Conservation (phyloP, 1,140 invertebrate species). For the Reticulitermes speratus region DNA sequence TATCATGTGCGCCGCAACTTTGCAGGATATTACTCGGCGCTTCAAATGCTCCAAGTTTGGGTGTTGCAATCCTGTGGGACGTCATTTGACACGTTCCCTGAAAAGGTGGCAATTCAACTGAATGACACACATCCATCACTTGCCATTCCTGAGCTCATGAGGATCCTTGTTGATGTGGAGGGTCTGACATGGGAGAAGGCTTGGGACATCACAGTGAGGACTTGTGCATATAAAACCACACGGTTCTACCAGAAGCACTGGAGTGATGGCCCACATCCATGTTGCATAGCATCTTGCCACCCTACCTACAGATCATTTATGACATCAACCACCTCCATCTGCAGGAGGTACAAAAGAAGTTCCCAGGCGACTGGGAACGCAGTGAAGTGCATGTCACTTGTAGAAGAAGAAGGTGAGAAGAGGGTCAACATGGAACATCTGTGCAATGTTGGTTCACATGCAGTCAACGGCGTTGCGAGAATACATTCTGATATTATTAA, state of each 20-base stretch:
- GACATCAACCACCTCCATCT: constrained; percentile 90
- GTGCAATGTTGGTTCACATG: constrained; percentile 94
- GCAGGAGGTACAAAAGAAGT: constrained; percentile 70
- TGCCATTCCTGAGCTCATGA: constrained; percentile 97
- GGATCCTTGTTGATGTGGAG: constrained; percentile 93
- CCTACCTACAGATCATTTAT: constrained; percentile 98
- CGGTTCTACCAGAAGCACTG: constrained; percentile 95
- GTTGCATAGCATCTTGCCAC: constrained; percentile 85
- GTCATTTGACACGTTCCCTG: constrained; percentile 86
- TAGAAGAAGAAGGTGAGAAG: constrained; percentile 95
- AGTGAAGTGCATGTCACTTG: constrained; percentile 90
- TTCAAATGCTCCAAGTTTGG: constrained; percentile 97
- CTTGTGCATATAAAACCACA: constrained; percentile 99
- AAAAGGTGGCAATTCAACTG: constrained; percentile 98
- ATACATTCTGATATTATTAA: constrained; percentile 98
- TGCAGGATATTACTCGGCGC: constrained; percentile 94
- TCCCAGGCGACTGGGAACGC: constrained; percentile 82
- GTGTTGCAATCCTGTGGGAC: constrained; percentile 76
- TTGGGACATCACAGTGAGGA: constrained; percentile 86
- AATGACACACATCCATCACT: constrained; percentile 99
- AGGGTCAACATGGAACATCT: constrained; percentile 98
- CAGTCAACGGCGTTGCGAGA: constrained; percentile 95
- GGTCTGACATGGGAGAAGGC: constrained; percentile 88
- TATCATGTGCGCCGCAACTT: constrained; percentile 97
- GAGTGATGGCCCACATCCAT: constrained; percentile 93